These are phyloP conservation scores for Chaetorhynchus papuensis DNA, from an alignment of 2,113 vertebrate species.

Conservation along the genomic window DNA sequence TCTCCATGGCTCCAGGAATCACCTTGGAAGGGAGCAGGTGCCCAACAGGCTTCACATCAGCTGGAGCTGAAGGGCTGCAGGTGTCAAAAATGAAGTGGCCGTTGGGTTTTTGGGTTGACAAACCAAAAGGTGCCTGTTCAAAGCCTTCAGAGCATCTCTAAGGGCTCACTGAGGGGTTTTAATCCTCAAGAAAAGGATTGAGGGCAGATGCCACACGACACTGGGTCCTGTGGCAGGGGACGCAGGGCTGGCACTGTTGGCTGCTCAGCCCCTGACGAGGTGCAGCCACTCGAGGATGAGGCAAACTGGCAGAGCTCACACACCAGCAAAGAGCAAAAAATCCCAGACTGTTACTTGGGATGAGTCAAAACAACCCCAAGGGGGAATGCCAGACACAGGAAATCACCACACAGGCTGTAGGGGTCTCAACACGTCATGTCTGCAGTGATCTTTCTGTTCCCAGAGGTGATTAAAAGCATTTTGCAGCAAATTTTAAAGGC, in stretches of 20 bases:
- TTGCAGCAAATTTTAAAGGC: background rate
- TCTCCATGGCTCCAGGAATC: background rate
- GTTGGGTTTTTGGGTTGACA: background rate
- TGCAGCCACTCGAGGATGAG: background rate
- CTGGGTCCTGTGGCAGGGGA: background rate
- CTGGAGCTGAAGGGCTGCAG: background rate
- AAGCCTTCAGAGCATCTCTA: background rate
- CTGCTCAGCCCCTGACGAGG: background rate
- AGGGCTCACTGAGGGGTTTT: background rate
- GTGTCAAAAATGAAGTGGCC: background rate
- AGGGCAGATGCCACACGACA: background rate
- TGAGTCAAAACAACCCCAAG: background rate
- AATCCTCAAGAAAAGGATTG: background rate
- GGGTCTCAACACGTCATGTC: background rate
- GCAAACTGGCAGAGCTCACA: background rate
- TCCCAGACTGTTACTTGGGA: background rate
- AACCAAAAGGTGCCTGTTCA: background rate
- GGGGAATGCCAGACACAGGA: background rate
- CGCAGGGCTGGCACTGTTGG: background rate
- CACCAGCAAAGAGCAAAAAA: background rate
- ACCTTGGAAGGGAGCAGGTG: fast-evolving
- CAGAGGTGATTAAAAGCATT: background rate
- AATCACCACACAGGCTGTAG: background rate
- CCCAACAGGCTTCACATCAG: background rate
- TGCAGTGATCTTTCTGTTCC: background rate